These are phyloP conservation scores for Xerus rutilus DNA, from an alignment of 2,797 vertebrate species.

Conservation along the genomic window DNA sequence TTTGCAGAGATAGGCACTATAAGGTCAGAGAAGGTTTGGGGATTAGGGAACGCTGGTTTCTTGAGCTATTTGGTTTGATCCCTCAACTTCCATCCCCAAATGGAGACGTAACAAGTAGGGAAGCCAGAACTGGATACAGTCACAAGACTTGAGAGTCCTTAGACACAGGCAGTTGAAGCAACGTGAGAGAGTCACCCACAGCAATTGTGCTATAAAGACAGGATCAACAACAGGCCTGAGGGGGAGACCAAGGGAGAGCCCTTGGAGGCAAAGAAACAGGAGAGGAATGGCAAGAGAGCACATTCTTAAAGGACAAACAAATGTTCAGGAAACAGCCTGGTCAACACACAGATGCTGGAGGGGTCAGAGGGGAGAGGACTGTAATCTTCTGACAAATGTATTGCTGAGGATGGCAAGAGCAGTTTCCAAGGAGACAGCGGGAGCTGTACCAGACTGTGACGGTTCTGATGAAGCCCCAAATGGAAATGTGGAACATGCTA, in stretches of 20 bases:
- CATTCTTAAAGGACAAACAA: background rate
- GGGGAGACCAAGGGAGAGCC: background rate
- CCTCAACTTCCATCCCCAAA: background rate
- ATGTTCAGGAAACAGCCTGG: background rate
- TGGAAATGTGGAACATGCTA: background rate
- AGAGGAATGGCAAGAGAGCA: background rate
- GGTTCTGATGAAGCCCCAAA: background rate
- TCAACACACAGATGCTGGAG: background rate
- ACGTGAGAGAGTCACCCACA: background rate
- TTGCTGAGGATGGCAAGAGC: background rate
- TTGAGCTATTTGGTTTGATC: background rate
- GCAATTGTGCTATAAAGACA: background rate
- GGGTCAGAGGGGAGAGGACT: background rate
- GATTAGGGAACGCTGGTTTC: background rate
- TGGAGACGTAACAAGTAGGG: background rate
- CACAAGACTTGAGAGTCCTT: background rate
- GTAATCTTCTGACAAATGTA: background rate
- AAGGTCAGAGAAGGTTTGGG: background rate
- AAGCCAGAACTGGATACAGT: background rate
- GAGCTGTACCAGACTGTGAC: background rate
- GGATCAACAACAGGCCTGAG: too few species aligned
- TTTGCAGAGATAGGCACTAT: background rate
- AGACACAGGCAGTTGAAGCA: background rate
- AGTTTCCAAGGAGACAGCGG: background rate
- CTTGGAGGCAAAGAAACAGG: background rate